Evolutionary conservation across 2,113 vertebrate species (phyloP).

Genomic region (Tringa solitaria): DNA sequence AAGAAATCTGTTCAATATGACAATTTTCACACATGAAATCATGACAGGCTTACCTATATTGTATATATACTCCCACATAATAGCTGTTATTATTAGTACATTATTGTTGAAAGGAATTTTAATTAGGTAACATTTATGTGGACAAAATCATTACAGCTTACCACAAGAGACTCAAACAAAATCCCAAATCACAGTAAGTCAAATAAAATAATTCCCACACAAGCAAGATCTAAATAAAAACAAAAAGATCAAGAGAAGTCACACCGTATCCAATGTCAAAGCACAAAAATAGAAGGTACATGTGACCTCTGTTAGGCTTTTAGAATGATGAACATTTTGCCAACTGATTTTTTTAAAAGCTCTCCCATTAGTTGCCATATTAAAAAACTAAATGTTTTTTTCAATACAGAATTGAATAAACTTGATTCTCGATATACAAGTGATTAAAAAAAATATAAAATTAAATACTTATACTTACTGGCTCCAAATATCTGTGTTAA

Average conservation of each 20-base stretch:
- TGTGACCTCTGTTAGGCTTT: neutral
- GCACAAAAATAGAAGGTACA: neutral
- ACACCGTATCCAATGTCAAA: neutral
- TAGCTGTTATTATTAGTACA: neutral
- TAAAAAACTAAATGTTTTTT: neutral
- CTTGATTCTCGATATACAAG: neutral
- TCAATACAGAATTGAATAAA: neutral
- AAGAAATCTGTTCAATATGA: neutral
- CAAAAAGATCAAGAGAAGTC: neutral
- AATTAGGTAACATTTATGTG: neutral
- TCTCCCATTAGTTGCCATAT: neutral
- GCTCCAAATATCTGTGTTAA: constrained; percentile 99
- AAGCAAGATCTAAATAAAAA: neutral
- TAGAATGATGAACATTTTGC: neutral
- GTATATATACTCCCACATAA: neutral
- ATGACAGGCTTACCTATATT: neutral
- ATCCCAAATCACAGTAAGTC: neutral
- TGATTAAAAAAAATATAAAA: neutral
- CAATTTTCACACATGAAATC: neutral
- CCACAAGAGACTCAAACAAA: neutral
- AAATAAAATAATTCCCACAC: neutral
- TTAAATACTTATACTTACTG: constrained; percentile 74
- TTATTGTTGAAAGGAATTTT: neutral
- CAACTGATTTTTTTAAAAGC: neutral
- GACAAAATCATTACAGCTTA: neutral